phyloP scores from a whole-genome alignment of 2,888 invertebrate species.

The Tyria jacobaeae region DNA sequence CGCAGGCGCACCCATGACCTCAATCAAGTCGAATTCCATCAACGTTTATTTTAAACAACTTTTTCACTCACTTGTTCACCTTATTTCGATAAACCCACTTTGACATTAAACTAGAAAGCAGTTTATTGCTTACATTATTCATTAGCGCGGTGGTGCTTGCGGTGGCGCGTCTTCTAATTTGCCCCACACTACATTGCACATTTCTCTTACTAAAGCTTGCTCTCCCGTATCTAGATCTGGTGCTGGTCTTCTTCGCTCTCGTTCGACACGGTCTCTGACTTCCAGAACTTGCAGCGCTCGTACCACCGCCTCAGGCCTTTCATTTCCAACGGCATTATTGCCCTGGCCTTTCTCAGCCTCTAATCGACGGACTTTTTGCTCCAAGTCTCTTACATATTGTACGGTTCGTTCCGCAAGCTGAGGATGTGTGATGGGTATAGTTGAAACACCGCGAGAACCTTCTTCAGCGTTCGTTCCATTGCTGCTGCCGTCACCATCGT shows the following conservation, averaged over 20 bases:
- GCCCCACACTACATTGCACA: slow-evolving; percentile 98
- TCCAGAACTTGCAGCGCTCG: slow-evolving; percentile 97
- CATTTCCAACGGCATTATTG: slow-evolving; percentile 85
- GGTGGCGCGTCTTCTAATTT: slow-evolving; percentile 95
- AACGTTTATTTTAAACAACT: slow-evolving; percentile 58
- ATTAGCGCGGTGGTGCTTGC: slow-evolving; percentile 78
- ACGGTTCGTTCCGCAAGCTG: slow-evolving; percentile 94
- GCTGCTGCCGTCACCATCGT: slow-evolving; percentile 98
- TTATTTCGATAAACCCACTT: slow-evolving; percentile 52
- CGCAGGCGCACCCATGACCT: slow-evolving; percentile 72
- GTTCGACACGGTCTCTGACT: slow-evolving; percentile 94
- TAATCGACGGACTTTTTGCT: slow-evolving; percentile 93
- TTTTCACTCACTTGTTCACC: slow-evolving; percentile 65
- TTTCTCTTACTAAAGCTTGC: slow-evolving; percentile 96
- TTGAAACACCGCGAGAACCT: slow-evolving; percentile 75
- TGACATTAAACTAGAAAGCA: slow-evolving; percentile 47
- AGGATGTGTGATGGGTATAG: slow-evolving; percentile 70
- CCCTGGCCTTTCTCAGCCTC: slow-evolving; percentile 95
- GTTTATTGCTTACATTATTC: slow-evolving; percentile 32
- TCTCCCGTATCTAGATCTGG: slow-evolving; percentile 94
- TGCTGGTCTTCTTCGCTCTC: slow-evolving; percentile 87
- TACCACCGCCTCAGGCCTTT: slow-evolving; percentile 96
- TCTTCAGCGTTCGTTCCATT: slow-evolving; percentile 97
- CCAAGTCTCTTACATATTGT: slow-evolving; percentile 96
- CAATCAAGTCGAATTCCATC: slow-evolving; percentile 77